Conservation (phyloP, 2,888 invertebrate species). For the Agriopis aurantiaria region DNA sequence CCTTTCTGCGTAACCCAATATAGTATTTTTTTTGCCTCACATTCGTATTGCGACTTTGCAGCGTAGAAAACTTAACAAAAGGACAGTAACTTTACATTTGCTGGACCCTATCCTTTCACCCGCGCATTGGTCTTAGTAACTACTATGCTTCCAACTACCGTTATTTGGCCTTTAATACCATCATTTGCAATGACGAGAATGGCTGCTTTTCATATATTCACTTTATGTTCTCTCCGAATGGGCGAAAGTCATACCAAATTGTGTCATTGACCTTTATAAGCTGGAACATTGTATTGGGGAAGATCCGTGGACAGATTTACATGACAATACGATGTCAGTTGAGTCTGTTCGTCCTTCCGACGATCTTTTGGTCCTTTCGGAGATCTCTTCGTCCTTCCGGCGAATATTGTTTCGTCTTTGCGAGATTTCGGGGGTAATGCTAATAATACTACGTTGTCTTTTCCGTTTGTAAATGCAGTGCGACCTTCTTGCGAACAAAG, state of each 20-base stretch:
- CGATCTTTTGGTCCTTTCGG: constrained; percentile 30
- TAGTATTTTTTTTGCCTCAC: no score
- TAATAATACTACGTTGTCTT: constrained; percentile 25
- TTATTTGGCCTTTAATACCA: constrained; percentile 48
- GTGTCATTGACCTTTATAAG: constrained; percentile 58
- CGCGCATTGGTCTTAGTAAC: constrained; percentile 50
- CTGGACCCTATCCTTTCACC: constrained; percentile 19
- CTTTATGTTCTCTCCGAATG: constrained; percentile 58
- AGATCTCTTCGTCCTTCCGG: constrained; percentile 19
- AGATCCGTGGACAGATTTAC: constrained; percentile 57
- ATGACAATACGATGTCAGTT: constrained; percentile 55
- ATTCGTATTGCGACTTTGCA: background rate
- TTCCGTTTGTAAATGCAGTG: constrained; percentile 28
- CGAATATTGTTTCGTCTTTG: constrained; percentile 30
- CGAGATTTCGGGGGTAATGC: constrained; percentile 30
- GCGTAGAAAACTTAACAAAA: constrained; percentile 1
- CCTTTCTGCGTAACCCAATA: no score
- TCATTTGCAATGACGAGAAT: constrained; percentile 57
- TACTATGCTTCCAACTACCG: constrained; percentile 44
- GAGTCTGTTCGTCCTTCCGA: constrained; percentile 27
- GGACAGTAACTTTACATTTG: constrained; percentile 14
- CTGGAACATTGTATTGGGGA: constrained; percentile 44
- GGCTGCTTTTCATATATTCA: constrained; percentile 51
- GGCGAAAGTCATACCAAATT: constrained; percentile 54
- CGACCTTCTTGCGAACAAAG: constrained; percentile 18